These are phyloP conservation scores for Pitta sordida DNA, from an alignment of 2,113 vertebrate genomes.

Conservation along the genomic window DNA sequence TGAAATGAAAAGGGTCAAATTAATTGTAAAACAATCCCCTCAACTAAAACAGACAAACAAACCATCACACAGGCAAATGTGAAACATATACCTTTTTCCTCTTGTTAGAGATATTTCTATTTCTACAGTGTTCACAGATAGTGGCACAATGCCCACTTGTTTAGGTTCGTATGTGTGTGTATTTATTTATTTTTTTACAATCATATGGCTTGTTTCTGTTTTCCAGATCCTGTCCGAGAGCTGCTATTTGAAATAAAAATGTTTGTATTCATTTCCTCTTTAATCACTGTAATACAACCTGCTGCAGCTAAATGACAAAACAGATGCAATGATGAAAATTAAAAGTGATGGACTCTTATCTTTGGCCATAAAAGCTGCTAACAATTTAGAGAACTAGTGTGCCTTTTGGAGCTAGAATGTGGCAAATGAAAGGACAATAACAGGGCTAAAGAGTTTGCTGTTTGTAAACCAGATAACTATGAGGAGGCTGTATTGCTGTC, in stretches of 20 bases:
- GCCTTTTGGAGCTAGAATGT: conserved; percentile 74
- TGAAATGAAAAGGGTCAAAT: conserved; percentile 72
- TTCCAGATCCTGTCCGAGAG: conserved; percentile 73
- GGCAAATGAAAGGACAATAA: conserved; percentile 66
- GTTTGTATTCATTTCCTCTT: conserved; percentile 74
- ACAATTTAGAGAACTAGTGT: conserved; percentile 72
- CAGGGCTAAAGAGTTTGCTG: conserved; percentile 65
- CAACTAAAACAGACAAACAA: neutral
- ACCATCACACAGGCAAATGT: conserved; percentile 27
- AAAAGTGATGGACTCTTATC: conserved; percentile 80
- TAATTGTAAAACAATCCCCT: conserved; percentile 62
- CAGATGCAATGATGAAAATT: conserved; percentile 81
- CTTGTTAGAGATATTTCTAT: conserved; percentile 50
- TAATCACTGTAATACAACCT: conserved; percentile 77
- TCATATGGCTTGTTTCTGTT: conserved; percentile 76
- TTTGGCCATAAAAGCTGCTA: conserved; percentile 77
- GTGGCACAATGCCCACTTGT: conserved; percentile 58
- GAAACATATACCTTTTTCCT: conserved; percentile 47
- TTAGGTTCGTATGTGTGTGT: neutral
- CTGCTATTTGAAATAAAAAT: conserved; percentile 78
- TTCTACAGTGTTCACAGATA: conserved; percentile 60
- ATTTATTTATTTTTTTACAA: conserved; percentile 53
- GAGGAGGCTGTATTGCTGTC: conserved; percentile 20
- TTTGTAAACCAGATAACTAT: conserved; percentile 66
- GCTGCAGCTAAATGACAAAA: conserved; percentile 76